Conservation (phyloP, 2,113 vertebrate species). For the Takifugu bimaculatus region DNA sequence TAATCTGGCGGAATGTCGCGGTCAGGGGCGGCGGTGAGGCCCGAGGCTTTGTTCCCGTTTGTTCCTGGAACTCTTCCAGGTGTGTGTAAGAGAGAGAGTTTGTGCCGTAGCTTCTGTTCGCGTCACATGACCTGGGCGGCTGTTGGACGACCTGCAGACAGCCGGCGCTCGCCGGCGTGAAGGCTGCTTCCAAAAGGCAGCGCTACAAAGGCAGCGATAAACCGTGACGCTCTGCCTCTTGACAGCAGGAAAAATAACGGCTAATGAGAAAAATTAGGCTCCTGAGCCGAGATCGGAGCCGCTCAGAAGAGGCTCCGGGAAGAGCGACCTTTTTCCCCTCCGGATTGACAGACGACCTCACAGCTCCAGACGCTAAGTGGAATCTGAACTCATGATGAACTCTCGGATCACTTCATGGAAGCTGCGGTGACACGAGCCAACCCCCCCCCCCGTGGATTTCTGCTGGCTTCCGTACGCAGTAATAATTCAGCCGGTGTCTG, state of each 20-base stretch:
- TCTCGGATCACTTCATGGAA: conserved; percentile 17
- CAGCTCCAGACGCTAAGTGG: no score
- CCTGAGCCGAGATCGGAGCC: background rate
- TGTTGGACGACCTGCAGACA: background rate
- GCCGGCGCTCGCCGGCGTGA: conserved; percentile 4
- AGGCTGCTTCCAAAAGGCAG: conserved; percentile 13
- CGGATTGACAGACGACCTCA: no score
- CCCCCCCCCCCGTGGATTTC: background rate
- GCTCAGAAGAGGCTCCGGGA: no score
- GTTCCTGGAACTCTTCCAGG: background rate
- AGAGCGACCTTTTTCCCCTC: no score
- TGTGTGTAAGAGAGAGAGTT: conserved; percentile 8
- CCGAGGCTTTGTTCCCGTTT: no score
- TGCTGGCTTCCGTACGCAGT: conserved; percentile 41
- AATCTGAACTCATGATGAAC: conserved; percentile 15
- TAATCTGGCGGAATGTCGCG: no score
- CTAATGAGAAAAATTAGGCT: background rate
- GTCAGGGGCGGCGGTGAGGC: no score
- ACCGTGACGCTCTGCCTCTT: conserved; percentile 14
- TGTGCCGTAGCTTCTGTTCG: conserved; percentile 2
- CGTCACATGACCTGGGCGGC: background rate
- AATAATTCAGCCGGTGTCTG: conserved; percentile 54
- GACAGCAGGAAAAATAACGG: background rate
- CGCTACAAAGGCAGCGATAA: conserved; percentile 4
- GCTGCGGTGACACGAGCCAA: conserved; percentile 17